Percentiles rank a stretch among this genome's conserved stretches.
Evolutionary conservation across 2,113 vertebrate genomes (phyloP).

Genomic region (Pseudorectes ferrugineus): DNA sequence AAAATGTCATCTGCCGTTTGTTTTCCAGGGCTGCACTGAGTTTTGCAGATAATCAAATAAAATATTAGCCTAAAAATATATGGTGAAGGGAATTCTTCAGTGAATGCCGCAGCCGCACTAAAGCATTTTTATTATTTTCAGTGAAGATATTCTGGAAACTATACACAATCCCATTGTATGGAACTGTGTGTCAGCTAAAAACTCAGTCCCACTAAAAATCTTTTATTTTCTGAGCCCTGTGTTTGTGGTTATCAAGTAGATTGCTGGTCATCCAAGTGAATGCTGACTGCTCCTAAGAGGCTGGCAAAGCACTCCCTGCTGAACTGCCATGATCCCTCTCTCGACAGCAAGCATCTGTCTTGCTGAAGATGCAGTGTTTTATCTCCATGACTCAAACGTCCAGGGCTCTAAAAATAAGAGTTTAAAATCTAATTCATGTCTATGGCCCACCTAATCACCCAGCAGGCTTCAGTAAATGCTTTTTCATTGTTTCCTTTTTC

Average conservation of each 20-base stretch:
- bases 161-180: neutral
- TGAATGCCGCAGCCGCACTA: neutral
- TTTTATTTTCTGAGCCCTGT: neutral
- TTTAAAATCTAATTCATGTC: constrained; percentile 14
- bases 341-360: neutral
- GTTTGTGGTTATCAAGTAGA: neutral
- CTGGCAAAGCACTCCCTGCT: neutral
- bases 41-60: constrained; percentile 1
- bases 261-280: neutral
- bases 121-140: neutral
- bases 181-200: neutral
- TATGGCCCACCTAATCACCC: neutral
- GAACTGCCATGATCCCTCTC: neutral
- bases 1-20: neutral
- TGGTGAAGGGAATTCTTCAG: neutral
- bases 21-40: neutral
- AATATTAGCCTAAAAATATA: neutral
- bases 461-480: neutral
- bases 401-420: neutral
- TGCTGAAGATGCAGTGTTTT: constrained; percentile 1
- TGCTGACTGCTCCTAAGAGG: neutral
- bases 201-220: neutral
- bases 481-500: constrained; percentile 3
- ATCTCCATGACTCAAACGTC: neutral
- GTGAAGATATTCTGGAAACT: neutral